A percentile compares a stretch with the other conserved stretches of the same genome.
Conservation (phyloP, 1,140 invertebrate genomes). For the Elysia chlorotica region DNA sequence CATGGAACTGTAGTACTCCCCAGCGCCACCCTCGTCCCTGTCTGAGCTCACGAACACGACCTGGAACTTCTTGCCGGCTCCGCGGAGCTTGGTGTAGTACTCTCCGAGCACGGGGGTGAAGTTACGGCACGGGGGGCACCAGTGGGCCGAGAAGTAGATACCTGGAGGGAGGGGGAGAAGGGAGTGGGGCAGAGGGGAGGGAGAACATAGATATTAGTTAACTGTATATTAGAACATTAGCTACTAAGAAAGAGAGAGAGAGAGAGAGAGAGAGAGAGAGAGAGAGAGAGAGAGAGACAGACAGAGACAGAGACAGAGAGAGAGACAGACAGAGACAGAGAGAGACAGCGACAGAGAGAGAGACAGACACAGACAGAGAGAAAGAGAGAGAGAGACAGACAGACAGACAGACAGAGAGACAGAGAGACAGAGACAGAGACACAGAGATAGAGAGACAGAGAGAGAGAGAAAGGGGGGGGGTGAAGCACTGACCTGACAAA, state of each 20-base stretch:
- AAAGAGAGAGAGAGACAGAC: neutral
- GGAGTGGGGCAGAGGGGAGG: neutral
- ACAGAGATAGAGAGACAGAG: neutral
- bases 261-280: neutral
- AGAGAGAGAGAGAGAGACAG: neutral
- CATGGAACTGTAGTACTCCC: constrained; percentile 71
- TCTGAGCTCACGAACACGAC: constrained; percentile 83
- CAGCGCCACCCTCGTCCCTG: constrained; percentile 71
- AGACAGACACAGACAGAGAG: neutral
- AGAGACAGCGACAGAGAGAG: neutral
- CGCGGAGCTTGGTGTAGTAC: constrained; percentile 66
- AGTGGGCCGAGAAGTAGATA: constrained; percentile 67
- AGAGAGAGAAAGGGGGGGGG: too few species aligned
- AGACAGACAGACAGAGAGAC: neutral
- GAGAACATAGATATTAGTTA: neutral
- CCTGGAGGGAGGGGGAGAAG: constrained; percentile 26
- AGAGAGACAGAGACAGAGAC: neutral
- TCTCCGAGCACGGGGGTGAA: constrained; percentile 63
- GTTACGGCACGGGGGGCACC: constrained; percentile 65
- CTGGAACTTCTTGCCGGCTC: constrained; percentile 71
- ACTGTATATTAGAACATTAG: neutral
- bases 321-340: neutral
- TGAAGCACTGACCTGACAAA: too few species aligned
- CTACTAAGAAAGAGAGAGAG: neutral
- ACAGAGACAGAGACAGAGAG: neutral